Evolutionary conservation across 2,113 vertebrate species (phyloP).

Genomic region (Ctenodactylus gundi): DNA sequence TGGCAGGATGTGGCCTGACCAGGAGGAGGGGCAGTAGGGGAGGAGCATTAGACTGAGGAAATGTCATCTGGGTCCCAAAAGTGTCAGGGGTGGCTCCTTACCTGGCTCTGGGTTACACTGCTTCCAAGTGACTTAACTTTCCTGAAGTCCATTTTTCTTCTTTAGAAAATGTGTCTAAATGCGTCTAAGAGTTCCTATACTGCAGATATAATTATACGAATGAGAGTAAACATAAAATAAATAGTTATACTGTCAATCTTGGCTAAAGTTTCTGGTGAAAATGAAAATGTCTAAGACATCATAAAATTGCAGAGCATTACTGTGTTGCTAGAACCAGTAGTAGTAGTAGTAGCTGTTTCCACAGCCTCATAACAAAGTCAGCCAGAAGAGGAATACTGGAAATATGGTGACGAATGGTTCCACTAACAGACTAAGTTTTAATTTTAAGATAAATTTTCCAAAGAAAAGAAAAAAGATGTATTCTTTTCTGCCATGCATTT

Average conservation of each 20-base stretch:
- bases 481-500: background rate
- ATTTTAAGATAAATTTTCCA: background rate
- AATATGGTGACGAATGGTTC: background rate
- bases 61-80: background rate
- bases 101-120: background rate
- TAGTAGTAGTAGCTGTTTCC: background rate
- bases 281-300: background rate
- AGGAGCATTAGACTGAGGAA: rapidly evolving
- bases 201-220: background rate
- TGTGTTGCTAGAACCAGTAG: background rate
- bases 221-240: background rate
- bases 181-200: background rate
- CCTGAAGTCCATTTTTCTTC: background rate
- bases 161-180: slow-evolving; percentile 24
- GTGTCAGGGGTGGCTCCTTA: background rate
- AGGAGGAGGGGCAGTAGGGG: background rate
- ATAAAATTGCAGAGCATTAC: background rate
- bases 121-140: background rate
- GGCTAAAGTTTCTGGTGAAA: background rate
- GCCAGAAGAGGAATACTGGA: background rate
- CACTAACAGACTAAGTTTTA: background rate
- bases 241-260: background rate
- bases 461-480: no score
- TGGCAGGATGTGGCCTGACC: background rate
- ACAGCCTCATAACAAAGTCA: background rate